Evolutionary conservation across 2,888 invertebrate species (phyloP).

Genomic region (Synergus laeviventris): DNA sequence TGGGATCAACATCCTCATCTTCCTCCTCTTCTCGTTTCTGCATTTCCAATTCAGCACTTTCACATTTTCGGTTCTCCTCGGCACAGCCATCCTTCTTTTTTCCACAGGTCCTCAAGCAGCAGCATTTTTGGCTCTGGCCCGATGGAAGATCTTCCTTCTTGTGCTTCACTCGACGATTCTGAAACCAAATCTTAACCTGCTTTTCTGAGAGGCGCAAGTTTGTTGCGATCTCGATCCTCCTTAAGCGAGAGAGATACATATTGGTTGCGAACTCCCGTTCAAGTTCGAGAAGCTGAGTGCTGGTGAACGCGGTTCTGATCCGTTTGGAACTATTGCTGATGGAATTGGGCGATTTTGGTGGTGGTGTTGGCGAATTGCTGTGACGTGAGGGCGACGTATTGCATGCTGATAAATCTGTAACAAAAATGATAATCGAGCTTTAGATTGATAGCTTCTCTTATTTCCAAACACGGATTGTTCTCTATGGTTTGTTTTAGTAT

Average conservation of each 20-base stretch:
- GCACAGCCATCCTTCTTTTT: constrained; percentile 68
- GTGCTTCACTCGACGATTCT: constrained; percentile 94
- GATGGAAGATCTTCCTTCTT: constrained; percentile 90
- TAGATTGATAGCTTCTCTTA: neutral
- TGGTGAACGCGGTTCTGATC: constrained; percentile 95
- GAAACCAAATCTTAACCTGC: constrained; percentile 97
- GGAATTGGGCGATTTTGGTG: constrained; percentile 76
- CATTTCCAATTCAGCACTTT: constrained; percentile 51
- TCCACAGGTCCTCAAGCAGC: constrained; percentile 77
- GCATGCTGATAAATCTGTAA: constrained; percentile 68
- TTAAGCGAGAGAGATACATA: constrained; percentile 92
- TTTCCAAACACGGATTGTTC: too few relatives aligned
- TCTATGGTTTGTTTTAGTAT: too few relatives aligned
- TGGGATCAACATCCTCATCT: constrained; percentile 19
- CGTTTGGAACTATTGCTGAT: constrained; percentile 85
- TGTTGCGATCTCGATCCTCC: constrained; percentile 95
- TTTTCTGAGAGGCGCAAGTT: constrained; percentile 92
- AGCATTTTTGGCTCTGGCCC: constrained; percentile 75
- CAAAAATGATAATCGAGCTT: constrained; percentile 32
- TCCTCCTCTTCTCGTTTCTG: constrained; percentile 44
- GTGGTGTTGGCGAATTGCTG: constrained; percentile 72
- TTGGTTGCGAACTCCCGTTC: constrained; percentile 90
- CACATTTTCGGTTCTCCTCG: constrained; percentile 56
- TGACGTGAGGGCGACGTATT: constrained; percentile 77
- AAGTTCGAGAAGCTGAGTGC: constrained; percentile 88